Conservation (phyloP, 1,140 invertebrate species). For the Gryon sp. region DNA sequence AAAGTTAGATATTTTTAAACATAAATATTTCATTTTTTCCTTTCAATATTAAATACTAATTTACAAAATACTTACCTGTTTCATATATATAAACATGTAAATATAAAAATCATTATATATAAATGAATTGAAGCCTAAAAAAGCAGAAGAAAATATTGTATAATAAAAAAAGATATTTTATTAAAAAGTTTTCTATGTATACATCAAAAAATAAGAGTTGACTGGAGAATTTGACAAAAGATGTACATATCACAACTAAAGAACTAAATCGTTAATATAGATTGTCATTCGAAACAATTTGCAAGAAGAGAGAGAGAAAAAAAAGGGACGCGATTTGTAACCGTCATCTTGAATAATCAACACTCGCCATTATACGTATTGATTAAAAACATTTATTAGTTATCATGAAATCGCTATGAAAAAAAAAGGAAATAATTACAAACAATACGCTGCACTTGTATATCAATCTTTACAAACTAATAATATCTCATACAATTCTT, state of each 20-base stretch:
- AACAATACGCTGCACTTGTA: constrained; percentile 60
- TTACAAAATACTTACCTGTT: too few relatives aligned
- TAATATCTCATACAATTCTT: constrained; percentile 56
- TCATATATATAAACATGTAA: too few relatives aligned
- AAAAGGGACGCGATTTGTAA: neutral
- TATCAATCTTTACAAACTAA: constrained; percentile 61
- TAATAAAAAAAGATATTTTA: constrained; percentile 9
- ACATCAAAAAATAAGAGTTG: constrained; percentile 2
- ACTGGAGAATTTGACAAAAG: constrained; percentile 4
- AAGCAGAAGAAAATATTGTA: too few relatives aligned
- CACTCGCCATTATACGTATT: constrained; percentile 37
- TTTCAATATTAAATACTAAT: too few relatives aligned
- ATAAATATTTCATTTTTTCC: too few relatives aligned
- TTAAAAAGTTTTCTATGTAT: neutral
- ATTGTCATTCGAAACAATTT: constrained; percentile 1
- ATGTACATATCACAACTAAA: constrained; percentile 12
- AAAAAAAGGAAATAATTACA: constrained; percentile 62
- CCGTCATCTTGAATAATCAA: constrained; percentile 9
- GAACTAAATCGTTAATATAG: neutral
- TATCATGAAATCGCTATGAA: constrained; percentile 59
- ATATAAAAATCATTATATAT: too few relatives aligned
- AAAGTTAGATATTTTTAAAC: too few relatives aligned
- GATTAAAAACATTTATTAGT: constrained; percentile 65
- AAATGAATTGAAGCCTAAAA: too few relatives aligned
- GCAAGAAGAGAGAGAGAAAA: neutral